Evolutionary conservation across 2,113 vertebrate species (phyloP).

Genomic region (Microtus richardsoni): DNA sequence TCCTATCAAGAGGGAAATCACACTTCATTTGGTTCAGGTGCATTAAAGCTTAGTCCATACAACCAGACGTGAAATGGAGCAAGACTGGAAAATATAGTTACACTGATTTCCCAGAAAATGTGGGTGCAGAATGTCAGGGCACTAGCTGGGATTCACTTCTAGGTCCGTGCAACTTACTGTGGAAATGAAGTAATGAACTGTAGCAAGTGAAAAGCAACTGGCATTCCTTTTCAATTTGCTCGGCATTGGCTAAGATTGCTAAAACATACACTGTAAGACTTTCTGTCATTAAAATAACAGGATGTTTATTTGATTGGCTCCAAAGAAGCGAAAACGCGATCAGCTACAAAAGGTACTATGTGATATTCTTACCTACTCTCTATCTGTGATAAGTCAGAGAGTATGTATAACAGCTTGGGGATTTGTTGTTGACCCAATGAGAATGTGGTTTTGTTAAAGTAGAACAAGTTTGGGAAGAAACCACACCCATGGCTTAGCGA

Average conservation of each 20-base stretch:
- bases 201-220: background rate
- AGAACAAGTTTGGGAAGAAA: background rate
- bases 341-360: background rate
- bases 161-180: background rate
- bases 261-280: background rate
- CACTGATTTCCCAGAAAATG: slow-evolving; percentile 44
- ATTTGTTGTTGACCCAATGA: background rate
- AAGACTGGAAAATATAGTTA: slow-evolving; percentile 50
- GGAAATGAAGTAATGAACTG: background rate
- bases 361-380: background rate
- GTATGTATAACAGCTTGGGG: background rate
- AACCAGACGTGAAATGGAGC: slow-evolving; percentile 57
- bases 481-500: background rate
- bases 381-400: background rate
- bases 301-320: background rate
- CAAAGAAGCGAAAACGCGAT: background rate
- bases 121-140: background rate
- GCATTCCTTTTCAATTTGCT: background rate
- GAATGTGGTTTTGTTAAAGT: background rate
- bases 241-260: background rate
- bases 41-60: slow-evolving; percentile 39
- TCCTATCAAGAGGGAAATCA: slow-evolving; percentile 27
- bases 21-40: slow-evolving; percentile 53
- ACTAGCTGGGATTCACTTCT: no score
- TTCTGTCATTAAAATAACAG: background rate